Conservation (phyloP, 2,113 vertebrate genomes). For the Maccullochella peelii region DNA sequence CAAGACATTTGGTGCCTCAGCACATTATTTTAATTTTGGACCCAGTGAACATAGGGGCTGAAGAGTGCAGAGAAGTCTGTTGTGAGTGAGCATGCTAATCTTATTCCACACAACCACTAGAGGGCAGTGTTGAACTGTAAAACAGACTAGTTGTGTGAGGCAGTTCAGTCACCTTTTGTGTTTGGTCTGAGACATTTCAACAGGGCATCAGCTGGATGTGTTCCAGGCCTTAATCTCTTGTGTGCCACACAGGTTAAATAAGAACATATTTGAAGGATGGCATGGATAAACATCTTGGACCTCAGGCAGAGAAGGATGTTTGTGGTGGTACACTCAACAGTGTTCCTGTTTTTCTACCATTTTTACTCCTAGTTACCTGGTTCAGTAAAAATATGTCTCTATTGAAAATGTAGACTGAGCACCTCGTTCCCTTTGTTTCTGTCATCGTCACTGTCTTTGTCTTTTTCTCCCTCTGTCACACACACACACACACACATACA, state of each 20-base stretch:
- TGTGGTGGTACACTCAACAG: background rate
- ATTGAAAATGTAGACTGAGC: no score
- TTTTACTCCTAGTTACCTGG: background rate
- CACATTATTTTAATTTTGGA: background rate
- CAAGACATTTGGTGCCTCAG: background rate
- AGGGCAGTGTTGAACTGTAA: slow-evolving; percentile 33
- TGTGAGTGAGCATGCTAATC: no score
- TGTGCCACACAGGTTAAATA: background rate
- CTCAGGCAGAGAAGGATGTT: background rate
- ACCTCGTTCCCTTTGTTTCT: no score
- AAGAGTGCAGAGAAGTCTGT: background rate
- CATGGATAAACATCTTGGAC: background rate
- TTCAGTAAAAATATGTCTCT: background rate
- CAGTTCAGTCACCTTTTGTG: slow-evolving; percentile 1
- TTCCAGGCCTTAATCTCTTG: background rate
- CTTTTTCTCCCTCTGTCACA: background rate
- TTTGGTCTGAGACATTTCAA: background rate
- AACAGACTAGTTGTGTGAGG: background rate
- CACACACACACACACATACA: background rate
- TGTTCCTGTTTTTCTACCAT: background rate
- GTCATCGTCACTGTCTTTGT: no score
- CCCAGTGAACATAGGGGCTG: no score
- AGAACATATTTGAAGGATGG: background rate
- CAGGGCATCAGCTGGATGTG: background rate
- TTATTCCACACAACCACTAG: slow-evolving; percentile 25